Percentiles rank a stretch among this genome's conserved stretches.
Conservation (phyloP, 2,797 vertebrate genomes). For the Nyctibius grandis region DNA sequence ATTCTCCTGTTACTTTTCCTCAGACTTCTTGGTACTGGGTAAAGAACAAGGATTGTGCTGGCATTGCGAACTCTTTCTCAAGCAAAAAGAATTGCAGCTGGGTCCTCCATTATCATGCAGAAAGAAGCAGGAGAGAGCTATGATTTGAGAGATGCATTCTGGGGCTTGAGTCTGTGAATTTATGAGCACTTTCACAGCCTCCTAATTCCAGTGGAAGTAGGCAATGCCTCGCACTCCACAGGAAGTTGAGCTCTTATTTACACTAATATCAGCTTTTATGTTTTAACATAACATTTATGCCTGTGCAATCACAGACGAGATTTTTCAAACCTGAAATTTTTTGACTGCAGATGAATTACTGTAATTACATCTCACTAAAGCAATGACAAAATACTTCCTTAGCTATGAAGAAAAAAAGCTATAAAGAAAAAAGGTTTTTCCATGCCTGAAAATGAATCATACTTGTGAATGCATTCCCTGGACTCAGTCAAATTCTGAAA, state of each 20-base stretch:
- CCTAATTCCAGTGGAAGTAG: background rate
- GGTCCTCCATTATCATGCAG: background rate
- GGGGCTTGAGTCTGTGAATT: background rate
- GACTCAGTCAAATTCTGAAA: background rate
- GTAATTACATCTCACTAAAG: constrained; percentile 16
- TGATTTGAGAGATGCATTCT: background rate
- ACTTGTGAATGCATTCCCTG: background rate
- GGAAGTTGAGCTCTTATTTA: constrained; percentile 4
- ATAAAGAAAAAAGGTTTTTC: background rate
- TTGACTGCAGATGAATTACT: constrained; percentile 21
- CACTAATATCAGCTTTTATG: constrained; percentile 13
- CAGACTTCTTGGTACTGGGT: background rate
- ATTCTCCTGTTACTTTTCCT: background rate
- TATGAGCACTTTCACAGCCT: background rate
- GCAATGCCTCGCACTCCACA: background rate
- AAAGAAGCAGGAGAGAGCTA: background rate
- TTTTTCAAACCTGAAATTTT: constrained; percentile 39
- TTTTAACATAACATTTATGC: constrained; percentile 32
- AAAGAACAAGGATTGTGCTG: background rate
- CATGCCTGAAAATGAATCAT: background rate
- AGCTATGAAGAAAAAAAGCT: background rate
- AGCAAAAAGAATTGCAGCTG: background rate
- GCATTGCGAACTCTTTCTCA: background rate
- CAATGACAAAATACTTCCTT: constrained; percentile 13
- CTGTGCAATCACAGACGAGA: background rate